Conservation (phyloP, 1,140 invertebrate genomes). For the Catajapyx aquilonaris region DNA sequence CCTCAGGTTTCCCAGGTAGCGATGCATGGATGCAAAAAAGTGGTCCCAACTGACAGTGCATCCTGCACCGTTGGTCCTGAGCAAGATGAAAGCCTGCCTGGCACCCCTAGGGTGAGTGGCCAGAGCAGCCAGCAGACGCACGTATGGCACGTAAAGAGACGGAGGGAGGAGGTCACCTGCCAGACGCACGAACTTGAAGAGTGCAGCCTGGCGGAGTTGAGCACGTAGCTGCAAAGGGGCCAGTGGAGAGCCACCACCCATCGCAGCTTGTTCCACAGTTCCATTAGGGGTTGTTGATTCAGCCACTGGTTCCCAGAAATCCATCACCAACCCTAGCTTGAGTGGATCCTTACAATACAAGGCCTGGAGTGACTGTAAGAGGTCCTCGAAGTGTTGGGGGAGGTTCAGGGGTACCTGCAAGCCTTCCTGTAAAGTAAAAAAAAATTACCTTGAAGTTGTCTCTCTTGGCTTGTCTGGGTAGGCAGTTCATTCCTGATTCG, state of each 20-base stretch:
- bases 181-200: conserved; percentile 77
- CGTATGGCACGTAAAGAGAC: conserved; percentile 63
- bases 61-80: conserved; percentile 45
- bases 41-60: conserved; percentile 59
- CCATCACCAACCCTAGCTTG: conserved; percentile 43
- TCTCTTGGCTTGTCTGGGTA: background rate
- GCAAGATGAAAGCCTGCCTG: conserved; percentile 60
- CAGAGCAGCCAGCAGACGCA: conserved; percentile 66
- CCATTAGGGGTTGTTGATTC: too few species aligned
- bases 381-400: conserved; percentile 60
- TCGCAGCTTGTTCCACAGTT: too few species aligned
- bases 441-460: conserved; percentile 4
- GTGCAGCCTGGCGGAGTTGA: conserved; percentile 32
- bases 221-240: too few species aligned
- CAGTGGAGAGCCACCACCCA: too few species aligned
- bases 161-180: conserved; percentile 71
- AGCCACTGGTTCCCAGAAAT: conserved; percentile 65
- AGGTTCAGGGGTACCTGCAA: conserved; percentile 51
- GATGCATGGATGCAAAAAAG: conserved; percentile 62
- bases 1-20: conserved; percentile 34
- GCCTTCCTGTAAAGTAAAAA: conserved; percentile 34
- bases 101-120: conserved; percentile 48
- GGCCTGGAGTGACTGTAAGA: conserved; percentile 52
- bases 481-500: conserved; percentile 9
- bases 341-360: conserved; percentile 56